Evolutionary conservation across 2,797 vertebrate genomes (phyloP), one percentile per base, ranked within the genome.

Genomic region (Catamblyrhynchus diadema): DNA sequence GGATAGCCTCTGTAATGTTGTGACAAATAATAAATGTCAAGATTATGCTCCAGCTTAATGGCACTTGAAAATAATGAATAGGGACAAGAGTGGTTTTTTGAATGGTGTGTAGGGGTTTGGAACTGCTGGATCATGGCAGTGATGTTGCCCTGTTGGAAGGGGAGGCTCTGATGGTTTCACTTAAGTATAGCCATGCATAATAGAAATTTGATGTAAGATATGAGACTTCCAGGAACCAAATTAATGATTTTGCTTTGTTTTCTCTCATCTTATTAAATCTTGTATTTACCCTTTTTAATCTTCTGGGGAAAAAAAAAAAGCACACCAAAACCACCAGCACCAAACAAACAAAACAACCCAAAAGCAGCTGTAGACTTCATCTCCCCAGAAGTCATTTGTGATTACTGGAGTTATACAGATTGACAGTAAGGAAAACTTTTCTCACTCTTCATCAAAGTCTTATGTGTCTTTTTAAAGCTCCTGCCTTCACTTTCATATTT

Each of bases 161-260:
- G 16, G 23, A 51, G 20, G 32, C 56, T 87, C 21, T 1, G 1
- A 8, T 37, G 23, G 47, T 41, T 83, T 94, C 14, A 21, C 8
- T 88, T 65, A 45, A 60, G 32, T 0, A 0, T 8, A 54, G 33
- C 37, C 17, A 37, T 78, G 27, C 11, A n/a, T n/a, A 50, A 44
- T 53, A 86, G 15, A 74, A 88, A 69, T 35, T 24, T 74, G 2
- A 17, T 57, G 3, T 14, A 51, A 47, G 39, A 32, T 25, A 17
- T 1, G 45, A 72, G 50, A 39, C 39, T 81, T 67, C 5, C 45
- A 84, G 73, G 22, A 88, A 69, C 28, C 70, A 33, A 30, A 42
- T 64, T 30, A 86, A 48, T 60, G 6, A 37, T 56, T 93, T 90
- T 42, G 60, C 39, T 82, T 65, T 77, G 25, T 80, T 79, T 84